Percentiles rank a stretch among this genome's conserved stretches.
Evolutionary conservation across 2,888 invertebrate species (phyloP).

Genomic region (Eledone cirrhosa): DNA sequence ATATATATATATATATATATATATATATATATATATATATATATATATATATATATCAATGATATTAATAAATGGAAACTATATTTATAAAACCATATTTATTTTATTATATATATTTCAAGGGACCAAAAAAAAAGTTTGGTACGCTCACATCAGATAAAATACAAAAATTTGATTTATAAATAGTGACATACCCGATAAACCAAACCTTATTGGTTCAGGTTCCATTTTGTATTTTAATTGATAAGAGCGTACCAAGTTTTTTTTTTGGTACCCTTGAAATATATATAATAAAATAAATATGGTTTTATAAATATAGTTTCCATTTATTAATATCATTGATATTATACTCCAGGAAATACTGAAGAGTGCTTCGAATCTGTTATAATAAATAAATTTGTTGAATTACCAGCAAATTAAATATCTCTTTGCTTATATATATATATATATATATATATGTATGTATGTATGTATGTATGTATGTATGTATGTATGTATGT

Average conservation of each 20-base stretch:
- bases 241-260: neutral
- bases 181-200: too few relatives aligned
- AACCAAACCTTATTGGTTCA: too few relatives aligned
- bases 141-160: neutral
- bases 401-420: too few relatives aligned
- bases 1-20: neutral
- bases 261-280: too few relatives aligned
- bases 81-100: neutral
- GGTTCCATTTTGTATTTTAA: neutral
- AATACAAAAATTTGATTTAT: too few relatives aligned
- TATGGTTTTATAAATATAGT: neutral
- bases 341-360: too few relatives aligned
- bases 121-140: neutral
- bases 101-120: neutral
- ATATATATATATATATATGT: neutral
- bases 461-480: neutral
- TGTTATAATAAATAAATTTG: too few relatives aligned
- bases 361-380: too few relatives aligned
- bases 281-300: neutral
- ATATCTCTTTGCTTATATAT: too few relatives aligned
- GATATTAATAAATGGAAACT: neutral
- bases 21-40: neutral
- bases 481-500: neutral
- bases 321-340: too few relatives aligned
- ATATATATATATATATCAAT: neutral